Evolutionary conservation across 2,113 vertebrate species (phyloP).

Genomic region (Poicephalus gulielmi): DNA sequence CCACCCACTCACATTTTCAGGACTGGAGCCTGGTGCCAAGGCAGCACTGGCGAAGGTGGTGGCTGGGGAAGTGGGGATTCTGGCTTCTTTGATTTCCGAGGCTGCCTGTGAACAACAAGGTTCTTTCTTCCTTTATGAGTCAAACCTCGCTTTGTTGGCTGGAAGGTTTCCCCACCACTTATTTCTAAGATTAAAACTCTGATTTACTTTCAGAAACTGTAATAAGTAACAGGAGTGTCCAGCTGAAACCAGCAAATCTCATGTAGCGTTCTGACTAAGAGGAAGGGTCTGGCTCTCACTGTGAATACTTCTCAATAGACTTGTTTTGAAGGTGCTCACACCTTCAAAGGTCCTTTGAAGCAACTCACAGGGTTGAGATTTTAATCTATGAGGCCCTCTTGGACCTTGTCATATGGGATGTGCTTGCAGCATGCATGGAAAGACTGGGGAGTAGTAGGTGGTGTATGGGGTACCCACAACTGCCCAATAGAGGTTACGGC

Average conservation of each 20-base stretch:
- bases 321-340: neutral
- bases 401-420: neutral
- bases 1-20: slow-evolving; percentile 29
- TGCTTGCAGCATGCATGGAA: rapidly evolving
- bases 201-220: slow-evolving; percentile 29
- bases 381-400: neutral
- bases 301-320: neutral
- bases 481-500: neutral
- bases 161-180: slow-evolving; percentile 5
- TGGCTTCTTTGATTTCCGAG: slow-evolving; percentile 14
- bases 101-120: neutral
- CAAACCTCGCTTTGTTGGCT: neutral
- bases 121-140: slow-evolving; percentile 40
- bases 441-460: neutral
- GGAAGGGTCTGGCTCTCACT: neutral
- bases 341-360: neutral
- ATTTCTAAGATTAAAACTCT: slow-evolving; percentile 35
- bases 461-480: rapidly evolving
- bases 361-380: neutral
- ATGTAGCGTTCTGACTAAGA: neutral
- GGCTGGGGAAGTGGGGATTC: neutral
- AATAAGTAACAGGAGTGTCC: neutral
- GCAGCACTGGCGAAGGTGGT: neutral
- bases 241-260: neutral
- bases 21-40: slow-evolving; percentile 19